Evolutionary conservation across 2,797 vertebrate species (phyloP), one percentile per base, ranked within the genome.

Genomic region (Caiman crocodilus): DNA sequence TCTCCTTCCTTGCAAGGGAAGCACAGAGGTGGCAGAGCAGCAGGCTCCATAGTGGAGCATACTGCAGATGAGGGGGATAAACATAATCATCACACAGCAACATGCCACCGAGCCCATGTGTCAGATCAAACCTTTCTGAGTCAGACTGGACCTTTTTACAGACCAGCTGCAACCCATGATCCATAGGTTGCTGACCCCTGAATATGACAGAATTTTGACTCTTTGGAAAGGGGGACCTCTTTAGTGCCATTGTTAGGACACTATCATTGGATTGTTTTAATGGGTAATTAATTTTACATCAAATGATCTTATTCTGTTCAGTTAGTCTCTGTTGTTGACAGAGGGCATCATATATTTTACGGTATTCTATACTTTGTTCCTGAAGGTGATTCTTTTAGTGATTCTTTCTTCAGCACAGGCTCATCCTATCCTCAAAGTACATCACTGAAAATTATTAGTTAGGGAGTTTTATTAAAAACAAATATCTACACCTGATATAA

Each of bases 361-460:
- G 32, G 16, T 65, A 79, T 90, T 97, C 90, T 93, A 58, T 94
- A 69, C 80, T 86, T 63, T 69, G 50, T 83, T 25, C 25, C 42
- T 88, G 82, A 25, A 91, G 80, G n/a, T n/a, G n/a, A n/a, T n/a
- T 57, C 73, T 88, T 94, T 55, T 23, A 65, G 76, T 92, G 96
- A 76, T 82, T 95, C 59, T 89, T 96, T 91, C 92, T 74, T 74
- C 73, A 94, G 83, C 23, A 91, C 73, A 84, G 91, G 90, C 92
- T 94, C 80, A 75, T 91, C 57, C 84, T 95, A 81, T 87, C 26
- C 73, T 95, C 76, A 90, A 71, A 35, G 61, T 82, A 64, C 75
- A 85, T 89, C 89, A 95, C 91, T 94, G 89, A 96, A 94, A 97
- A 97, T 95, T 84, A 95, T 88, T 92, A 94, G 79, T 88, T 95